A percentile compares a stretch with the other conserved stretches of the same genome.
Evolutionary conservation across 30 jellyfish, hydroid and myxozoan genomes (phyloP).

Genomic region (Haliclystus octoradiatus): DNA sequence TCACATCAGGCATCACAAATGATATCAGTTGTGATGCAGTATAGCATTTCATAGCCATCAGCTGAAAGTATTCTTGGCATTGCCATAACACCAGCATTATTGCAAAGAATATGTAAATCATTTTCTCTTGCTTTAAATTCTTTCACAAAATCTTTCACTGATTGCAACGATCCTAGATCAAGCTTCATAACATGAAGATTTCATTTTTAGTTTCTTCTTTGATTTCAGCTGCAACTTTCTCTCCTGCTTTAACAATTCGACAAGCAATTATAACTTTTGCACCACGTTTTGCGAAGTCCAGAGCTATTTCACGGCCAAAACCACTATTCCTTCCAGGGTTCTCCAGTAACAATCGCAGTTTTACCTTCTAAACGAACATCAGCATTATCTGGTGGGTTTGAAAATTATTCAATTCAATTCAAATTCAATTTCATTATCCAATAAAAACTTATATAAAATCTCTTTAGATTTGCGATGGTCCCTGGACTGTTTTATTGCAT

Average conservation of each 20-base stretch:
- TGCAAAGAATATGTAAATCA: constrained; percentile 41
- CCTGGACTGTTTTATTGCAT: too few species aligned
- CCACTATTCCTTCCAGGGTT: constrained; percentile 87
- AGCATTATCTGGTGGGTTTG: too few species aligned
- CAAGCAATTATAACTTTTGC: constrained; percentile 75
- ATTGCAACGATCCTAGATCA: constrained; percentile 67
- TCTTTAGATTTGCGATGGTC: too few species aligned
- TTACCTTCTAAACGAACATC: constrained; percentile 79
- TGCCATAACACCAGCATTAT: constrained; percentile 85
- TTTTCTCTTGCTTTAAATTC: constrained; percentile 22
- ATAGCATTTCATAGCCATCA: constrained; percentile 77
- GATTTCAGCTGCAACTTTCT: constrained; percentile 38
- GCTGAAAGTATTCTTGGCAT: constrained; percentile 53
- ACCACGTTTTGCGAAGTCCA: constrained; percentile 80
- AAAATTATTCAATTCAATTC: too few species aligned
- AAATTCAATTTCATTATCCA: too few species aligned
- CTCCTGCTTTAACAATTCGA: constrained; percentile 45
- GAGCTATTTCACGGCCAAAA: constrained; percentile 79
- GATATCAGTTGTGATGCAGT: too few species aligned
- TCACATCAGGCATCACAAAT: too few species aligned
- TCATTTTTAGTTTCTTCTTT: constrained; percentile 22
- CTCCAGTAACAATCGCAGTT: constrained; percentile 77
- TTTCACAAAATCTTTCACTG: constrained; percentile 62
- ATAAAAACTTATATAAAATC: too few species aligned
- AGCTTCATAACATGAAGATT: constrained; percentile 26